Percentiles rank a stretch among this genome's conserved stretches.
These are phyloP conservation scores for Drosophila nigromelanica DNA, from an alignment of 1,140 invertebrate genomes.

Conservation along the genomic window DNA sequence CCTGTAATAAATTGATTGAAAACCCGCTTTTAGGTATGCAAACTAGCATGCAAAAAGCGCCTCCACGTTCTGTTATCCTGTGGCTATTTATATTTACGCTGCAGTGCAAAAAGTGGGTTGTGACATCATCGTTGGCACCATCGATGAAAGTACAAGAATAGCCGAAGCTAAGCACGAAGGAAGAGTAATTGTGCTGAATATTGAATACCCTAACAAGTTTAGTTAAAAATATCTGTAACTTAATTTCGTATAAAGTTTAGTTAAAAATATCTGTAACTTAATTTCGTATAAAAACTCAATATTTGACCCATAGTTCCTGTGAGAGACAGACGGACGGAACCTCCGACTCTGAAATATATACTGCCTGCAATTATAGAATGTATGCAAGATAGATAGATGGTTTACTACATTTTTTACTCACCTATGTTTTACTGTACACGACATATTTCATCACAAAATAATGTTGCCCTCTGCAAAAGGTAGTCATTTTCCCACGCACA, in stretches of 20 bases:
- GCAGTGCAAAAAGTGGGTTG: constrained; percentile 10
- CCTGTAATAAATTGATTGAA: constrained; percentile 23
- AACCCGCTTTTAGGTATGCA: constrained; percentile 33
- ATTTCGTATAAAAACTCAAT: too few relatives aligned
- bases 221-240: too few relatives aligned
- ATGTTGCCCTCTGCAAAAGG: not conserved
- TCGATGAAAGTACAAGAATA: not conserved
- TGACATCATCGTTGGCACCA: constrained; percentile 49
- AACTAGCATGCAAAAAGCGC: constrained; percentile 6
- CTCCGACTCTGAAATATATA: too few relatives aligned
- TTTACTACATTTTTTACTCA: too few relatives aligned
- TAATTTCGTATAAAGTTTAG: too few relatives aligned
- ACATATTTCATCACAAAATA: not conserved
- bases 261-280: too few relatives aligned
- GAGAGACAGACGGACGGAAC: too few relatives aligned
- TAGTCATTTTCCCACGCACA: not conserved
- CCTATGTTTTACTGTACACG: too few relatives aligned
- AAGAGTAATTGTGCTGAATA: not conserved
- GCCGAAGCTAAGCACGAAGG: too few relatives aligned
- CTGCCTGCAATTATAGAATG: too few relatives aligned
- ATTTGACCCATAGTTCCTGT: too few relatives aligned
- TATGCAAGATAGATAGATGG: too few relatives aligned
- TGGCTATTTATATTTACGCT: constrained; percentile 58
- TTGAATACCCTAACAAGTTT: not conserved
- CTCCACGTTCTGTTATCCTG: constrained; percentile 55